Evolutionary conservation across 1,140 invertebrate species (phyloP), one percentile per base, ranked within the genome.

Genomic region (Adoxophyes honmai): DNA sequence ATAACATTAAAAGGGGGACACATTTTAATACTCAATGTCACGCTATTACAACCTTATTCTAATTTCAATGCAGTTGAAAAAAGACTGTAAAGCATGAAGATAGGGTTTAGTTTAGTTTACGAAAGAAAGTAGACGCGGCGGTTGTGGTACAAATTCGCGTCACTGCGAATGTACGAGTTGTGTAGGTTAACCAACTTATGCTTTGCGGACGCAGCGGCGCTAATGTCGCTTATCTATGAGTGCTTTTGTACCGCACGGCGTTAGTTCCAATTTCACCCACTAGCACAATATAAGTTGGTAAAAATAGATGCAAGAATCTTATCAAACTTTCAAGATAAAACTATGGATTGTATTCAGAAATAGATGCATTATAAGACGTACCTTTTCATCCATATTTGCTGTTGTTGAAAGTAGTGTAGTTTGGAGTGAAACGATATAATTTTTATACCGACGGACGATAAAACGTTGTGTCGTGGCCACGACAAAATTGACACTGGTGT

Each of bases 401-500:
- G 28, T 11, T 28, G 1, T n/a, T 15, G 10, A 18, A 6, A 48
- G 5, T 48, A 21, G 16, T n/a, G n/a, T 48, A 11, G 21, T 10
- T 11, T 4, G 0, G 4, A 10, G 11, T 4, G n/a, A 48, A 48
- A 33, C 0, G 15, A 48, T 28, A 48, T n/a, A 48, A 33, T 11
- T 48, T 11, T 48, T 48, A 10, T 48, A 48, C 18, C 42, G 10
- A 16, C 10, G 42, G 42, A 21, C 42, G 42, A 48, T 18, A 48
- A 48, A 36, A 48, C 42, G 42, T 48, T 21, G 42, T 28, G 14
- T 48, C 18, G 6, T 18, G 8, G 10, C 42, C 16, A 48, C 42
- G 42, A 48, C 42, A 48, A 48, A 48, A 48, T 1, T 48, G 42
- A 48, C 42, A 48, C 42, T 48, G 42, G 42, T 18, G 18, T 44